phyloP scores from a whole-genome alignment of 2,797 vertebrate genomes.

The Mycteria americana region DNA sequence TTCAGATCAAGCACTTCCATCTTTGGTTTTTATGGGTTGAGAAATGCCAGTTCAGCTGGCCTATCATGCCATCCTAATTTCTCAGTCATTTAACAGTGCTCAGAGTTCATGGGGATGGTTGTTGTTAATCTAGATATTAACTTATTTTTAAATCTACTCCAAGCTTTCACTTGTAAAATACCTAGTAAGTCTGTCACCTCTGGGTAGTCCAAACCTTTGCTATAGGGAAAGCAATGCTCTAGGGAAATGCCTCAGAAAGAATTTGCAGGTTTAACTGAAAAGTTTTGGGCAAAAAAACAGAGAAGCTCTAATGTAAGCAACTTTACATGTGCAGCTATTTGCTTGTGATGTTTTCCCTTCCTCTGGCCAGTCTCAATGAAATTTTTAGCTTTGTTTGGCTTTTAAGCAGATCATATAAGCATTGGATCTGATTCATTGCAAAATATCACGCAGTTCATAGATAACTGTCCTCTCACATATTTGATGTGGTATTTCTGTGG shows the following conservation, averaged over 20 bases:
- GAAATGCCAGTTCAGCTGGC: constrained; percentile 33
- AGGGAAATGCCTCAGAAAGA: background rate
- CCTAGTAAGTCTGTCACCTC: background rate
- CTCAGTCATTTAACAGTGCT: background rate
- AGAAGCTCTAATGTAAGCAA: background rate
- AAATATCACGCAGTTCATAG: background rate
- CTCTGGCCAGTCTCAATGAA: background rate
- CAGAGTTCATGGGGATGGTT: background rate
- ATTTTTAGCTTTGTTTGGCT: background rate
- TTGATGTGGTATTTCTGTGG: background rate
- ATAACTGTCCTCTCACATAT: background rate
- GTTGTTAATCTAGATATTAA: background rate
- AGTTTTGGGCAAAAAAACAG: background rate
- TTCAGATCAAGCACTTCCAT: background rate
- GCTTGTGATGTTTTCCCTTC: background rate
- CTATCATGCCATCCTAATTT: constrained; percentile 2
- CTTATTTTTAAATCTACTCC: background rate
- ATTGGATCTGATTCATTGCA: background rate
- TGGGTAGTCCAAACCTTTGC: background rate
- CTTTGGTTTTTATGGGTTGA: background rate
- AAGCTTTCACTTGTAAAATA: background rate
- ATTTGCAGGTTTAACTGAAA: background rate
- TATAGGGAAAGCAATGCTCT: background rate
- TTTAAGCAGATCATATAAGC: background rate
- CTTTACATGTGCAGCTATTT: background rate